Conservation (phyloP, 2,113 vertebrate genomes). For the Ceyx margarethae region DNA sequence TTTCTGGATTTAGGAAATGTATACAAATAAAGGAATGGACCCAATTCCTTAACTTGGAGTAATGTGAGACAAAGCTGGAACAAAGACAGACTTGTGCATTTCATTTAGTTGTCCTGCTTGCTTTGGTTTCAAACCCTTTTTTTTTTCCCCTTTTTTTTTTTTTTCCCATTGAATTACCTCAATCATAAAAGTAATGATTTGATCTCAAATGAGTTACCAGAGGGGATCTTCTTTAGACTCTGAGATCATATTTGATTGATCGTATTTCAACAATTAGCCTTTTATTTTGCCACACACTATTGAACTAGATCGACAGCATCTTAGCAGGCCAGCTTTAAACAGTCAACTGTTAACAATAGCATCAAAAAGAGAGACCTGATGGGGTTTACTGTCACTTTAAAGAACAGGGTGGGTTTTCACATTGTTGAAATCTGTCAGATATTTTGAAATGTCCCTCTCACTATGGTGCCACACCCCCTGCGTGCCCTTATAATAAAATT, state of each 20-base stretch:
- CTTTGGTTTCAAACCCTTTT: conserved; percentile 29
- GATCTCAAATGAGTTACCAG: conserved; percentile 76
- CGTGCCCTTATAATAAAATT: conserved; percentile 95
- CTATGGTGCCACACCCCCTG: conserved; percentile 95
- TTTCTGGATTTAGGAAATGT: not conserved
- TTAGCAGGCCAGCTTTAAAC: conserved; percentile 91
- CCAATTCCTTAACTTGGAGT: not conserved
- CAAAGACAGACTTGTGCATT: conserved; percentile 63
- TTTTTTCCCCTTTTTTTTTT: not conserved
- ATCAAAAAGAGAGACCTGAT: conserved; percentile 86
- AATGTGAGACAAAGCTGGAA: conserved; percentile 31
- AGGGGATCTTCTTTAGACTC: conserved; percentile 75
- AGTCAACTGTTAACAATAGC: conserved; percentile 91
- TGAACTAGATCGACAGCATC: conserved; percentile 90
- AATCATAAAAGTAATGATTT: conserved; percentile 71
- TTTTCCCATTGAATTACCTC: conserved; percentile 45
- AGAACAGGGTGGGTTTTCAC: conserved; percentile 89
- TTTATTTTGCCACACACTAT: conserved; percentile 95
- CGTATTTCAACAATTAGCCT: conserved; percentile 90
- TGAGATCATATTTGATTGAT: conserved; percentile 91
- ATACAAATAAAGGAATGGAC: not conserved
- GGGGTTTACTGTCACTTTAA: conserved; percentile 89
- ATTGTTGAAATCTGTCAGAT: conserved; percentile 99
- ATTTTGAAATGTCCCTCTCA: conserved; percentile 98
- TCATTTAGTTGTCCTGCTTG: conserved; percentile 41